phyloP scores from a whole-genome alignment of 2,797 vertebrate genomes.

The Gymnocypris eckloni region DNA sequence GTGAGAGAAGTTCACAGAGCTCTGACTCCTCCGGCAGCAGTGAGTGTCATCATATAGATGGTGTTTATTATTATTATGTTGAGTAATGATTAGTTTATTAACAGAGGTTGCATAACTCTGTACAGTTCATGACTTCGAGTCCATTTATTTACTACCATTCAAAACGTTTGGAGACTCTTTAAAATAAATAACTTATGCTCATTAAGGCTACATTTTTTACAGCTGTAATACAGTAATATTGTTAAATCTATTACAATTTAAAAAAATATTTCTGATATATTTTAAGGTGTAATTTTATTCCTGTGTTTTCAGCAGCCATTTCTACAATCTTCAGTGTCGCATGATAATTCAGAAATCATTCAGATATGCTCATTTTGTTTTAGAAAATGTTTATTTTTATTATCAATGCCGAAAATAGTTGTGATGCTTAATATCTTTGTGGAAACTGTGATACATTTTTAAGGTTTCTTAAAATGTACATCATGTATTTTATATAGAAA shows the following conservation, averaged over 20 bases:
- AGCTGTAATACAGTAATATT: background rate
- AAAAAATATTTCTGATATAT: background rate
- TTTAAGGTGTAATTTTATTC: no score
- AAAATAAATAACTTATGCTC: no score
- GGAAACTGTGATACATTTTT: no score
- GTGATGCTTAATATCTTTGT: no score
- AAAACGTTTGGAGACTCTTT: background rate
- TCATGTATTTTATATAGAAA: background rate
- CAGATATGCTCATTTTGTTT: background rate
- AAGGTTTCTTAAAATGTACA: background rate
- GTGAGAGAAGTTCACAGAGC: conserved; percentile 94
- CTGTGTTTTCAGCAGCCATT: background rate
- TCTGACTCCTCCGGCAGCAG: conserved; percentile 96
- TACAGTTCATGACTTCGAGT: background rate
- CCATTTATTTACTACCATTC: background rate
- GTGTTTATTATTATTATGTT: background rate
- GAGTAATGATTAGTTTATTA: background rate
- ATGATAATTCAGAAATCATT: background rate
- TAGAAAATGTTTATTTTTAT: background rate
- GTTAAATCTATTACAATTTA: background rate
- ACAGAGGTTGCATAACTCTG: background rate
- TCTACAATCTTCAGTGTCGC: background rate
- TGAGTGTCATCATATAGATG: conserved; percentile 74
- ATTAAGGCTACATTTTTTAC: background rate
- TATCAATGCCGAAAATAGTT: background rate